These are phyloP conservation scores for Enteromius anoplus DNA, from an alignment of 2,797 vertebrate genomes.

Conservation along the genomic window DNA sequence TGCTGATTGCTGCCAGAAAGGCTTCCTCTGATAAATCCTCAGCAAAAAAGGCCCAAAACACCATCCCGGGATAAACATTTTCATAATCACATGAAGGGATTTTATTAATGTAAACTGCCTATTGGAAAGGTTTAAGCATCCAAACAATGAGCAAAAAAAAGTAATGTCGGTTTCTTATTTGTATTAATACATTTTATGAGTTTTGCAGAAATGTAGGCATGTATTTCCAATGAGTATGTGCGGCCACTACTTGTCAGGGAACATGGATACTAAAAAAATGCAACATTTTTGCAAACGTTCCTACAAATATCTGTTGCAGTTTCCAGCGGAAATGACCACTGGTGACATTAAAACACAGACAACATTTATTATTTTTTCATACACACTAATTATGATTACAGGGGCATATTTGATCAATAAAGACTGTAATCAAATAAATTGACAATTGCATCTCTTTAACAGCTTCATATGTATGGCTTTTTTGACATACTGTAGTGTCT, in stretches of 20 bases:
- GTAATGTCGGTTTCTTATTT: too few species aligned
- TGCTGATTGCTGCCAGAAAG: constrained; percentile 57
- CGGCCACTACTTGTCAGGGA: too few species aligned
- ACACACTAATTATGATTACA: not conserved
- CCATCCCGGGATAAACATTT: constrained; percentile 54
- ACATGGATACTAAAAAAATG: too few species aligned
- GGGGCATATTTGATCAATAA: not conserved
- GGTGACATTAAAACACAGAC: not conserved
- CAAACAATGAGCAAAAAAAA: not conserved
- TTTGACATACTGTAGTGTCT: not conserved
- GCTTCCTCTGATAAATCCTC: constrained; percentile 46
- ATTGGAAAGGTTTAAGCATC: constrained; percentile 29
- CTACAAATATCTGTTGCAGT: too few species aligned
- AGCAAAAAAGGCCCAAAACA: constrained; percentile 60
- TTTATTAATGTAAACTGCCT: constrained; percentile 45
- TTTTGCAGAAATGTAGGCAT: too few species aligned
- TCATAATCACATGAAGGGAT: constrained; percentile 53
- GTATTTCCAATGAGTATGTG: too few species aligned
- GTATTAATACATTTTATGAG: too few species aligned
- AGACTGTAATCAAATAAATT: not conserved
- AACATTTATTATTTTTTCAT: not conserved
- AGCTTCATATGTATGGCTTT: not conserved
- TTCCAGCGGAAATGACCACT: not conserved
- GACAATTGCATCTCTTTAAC: not conserved
- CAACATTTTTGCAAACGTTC: too few species aligned